phyloP scores from a whole-genome alignment of 2,797 vertebrate genomes.

The Falco peregrinus region DNA sequence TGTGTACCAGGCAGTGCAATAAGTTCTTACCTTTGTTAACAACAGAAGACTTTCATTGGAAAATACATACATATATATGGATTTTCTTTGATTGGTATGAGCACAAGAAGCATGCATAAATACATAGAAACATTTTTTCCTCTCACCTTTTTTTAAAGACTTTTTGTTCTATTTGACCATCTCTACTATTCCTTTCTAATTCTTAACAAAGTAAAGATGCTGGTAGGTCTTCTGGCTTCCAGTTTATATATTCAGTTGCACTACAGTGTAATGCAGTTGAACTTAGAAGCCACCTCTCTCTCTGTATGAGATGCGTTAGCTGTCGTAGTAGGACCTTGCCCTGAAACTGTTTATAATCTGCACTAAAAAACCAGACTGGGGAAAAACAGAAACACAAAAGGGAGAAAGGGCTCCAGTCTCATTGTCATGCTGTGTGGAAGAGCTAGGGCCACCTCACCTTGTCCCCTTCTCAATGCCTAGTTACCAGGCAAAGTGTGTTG shows the following conservation, averaged over 20 bases:
- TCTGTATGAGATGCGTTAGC: background rate
- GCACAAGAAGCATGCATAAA: background rate
- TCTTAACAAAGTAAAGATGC: background rate
- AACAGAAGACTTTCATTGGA: background rate
- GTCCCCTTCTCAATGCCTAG: fast-evolving
- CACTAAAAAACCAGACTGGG: background rate
- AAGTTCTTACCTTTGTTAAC: conserved; percentile 1
- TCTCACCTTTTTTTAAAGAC: background rate
- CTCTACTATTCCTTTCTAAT: background rate
- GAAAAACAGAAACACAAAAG: background rate
- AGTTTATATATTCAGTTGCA: background rate
- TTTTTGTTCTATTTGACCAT: background rate
- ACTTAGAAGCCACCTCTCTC: background rate
- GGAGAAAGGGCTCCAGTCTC: background rate
- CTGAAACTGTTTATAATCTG: background rate
- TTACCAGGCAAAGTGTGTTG: background rate
- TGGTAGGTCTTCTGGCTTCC: background rate
- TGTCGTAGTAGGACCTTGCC: background rate
- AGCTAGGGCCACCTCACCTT: background rate
- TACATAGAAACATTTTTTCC: background rate
- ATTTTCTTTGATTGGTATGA: background rate
- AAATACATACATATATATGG: background rate
- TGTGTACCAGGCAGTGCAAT: background rate
- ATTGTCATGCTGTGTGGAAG: background rate
- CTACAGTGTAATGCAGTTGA: background rate